A percentile compares a stretch with the other conserved stretches of the same genome.
Conservation (phyloP, 2,797 vertebrate species). For the Urophycis tenuis region DNA sequence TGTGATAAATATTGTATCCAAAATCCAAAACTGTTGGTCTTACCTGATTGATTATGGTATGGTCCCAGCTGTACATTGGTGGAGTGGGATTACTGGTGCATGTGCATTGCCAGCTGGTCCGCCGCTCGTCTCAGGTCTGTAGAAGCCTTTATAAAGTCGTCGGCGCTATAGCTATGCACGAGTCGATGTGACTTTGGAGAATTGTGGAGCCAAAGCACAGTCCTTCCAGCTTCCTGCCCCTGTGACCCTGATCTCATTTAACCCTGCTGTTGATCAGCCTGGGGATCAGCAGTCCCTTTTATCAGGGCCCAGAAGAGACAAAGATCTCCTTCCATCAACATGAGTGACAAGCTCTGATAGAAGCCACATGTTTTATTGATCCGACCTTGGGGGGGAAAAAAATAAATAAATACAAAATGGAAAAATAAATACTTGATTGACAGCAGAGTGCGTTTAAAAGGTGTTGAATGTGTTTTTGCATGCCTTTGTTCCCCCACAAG, state of each 20-base stretch:
- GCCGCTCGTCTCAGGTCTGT: too few species aligned
- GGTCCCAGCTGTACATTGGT: too few species aligned
- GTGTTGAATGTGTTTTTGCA: neutral
- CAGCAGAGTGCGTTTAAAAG: neutral
- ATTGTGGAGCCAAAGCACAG: neutral
- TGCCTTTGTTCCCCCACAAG: neutral
- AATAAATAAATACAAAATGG: neutral
- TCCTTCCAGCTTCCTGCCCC: neutral
- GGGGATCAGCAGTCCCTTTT: neutral
- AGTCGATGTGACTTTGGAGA: neutral
- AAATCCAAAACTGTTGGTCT: too few species aligned
- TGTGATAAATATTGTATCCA: too few species aligned
- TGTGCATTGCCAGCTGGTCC: too few species aligned
- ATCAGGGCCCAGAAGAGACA: neutral
- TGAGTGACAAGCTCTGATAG: neutral
- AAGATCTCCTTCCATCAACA: neutral
- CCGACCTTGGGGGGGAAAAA: too few species aligned
- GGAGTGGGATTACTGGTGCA: too few species aligned
- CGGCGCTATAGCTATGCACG: too few species aligned
- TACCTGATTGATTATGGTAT: too few species aligned
- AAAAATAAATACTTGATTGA: neutral
- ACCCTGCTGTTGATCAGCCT: neutral
- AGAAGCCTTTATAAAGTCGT: too few species aligned
- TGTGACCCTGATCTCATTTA: neutral
- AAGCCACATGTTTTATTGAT: neutral